Conservation (phyloP, 2,797 vertebrate species). For the Mormyrops boulengeri region DNA sequence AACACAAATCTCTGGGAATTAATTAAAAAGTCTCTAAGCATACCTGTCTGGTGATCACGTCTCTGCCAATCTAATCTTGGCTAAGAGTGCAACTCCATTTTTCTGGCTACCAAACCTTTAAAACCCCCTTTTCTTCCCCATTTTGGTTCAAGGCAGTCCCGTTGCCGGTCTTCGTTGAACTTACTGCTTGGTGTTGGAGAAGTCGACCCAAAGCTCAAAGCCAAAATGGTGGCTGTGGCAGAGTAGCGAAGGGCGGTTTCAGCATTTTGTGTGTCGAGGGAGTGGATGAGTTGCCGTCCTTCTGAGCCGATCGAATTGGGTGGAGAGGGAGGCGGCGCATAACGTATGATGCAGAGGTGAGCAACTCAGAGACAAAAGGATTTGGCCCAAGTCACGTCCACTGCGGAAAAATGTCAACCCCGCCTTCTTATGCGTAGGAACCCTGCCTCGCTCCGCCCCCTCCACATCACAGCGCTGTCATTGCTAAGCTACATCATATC, state of each 20-base stretch:
- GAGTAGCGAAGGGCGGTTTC: background rate
- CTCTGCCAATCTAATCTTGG: background rate
- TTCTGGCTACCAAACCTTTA: background rate
- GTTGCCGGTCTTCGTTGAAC: background rate
- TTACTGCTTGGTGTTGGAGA: background rate
- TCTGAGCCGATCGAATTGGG: background rate
- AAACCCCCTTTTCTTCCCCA: background rate
- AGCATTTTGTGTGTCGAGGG: background rate
- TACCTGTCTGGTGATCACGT: background rate
- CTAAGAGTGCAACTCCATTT: background rate
- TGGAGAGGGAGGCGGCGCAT: conserved; percentile 23
- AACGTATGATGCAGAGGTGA: conserved; percentile 32
- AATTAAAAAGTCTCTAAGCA: background rate
- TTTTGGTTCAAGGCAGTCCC: background rate
- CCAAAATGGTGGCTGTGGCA: background rate
- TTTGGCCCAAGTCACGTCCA: conserved; percentile 61
- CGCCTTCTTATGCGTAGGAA: conserved; percentile 66
- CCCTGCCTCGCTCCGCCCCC: conserved; percentile 68
- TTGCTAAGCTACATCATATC: background rate
- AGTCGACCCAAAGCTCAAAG: background rate
- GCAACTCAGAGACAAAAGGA: conserved; percentile 48
- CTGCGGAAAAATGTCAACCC: conserved; percentile 62
- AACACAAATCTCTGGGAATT: background rate
- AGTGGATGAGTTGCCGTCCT: background rate
- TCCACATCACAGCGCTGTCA: conserved; percentile 16